Evolutionary conservation across 1,140 invertebrate species (phyloP).

Genomic region (Acromyrmex echinatior): DNA sequence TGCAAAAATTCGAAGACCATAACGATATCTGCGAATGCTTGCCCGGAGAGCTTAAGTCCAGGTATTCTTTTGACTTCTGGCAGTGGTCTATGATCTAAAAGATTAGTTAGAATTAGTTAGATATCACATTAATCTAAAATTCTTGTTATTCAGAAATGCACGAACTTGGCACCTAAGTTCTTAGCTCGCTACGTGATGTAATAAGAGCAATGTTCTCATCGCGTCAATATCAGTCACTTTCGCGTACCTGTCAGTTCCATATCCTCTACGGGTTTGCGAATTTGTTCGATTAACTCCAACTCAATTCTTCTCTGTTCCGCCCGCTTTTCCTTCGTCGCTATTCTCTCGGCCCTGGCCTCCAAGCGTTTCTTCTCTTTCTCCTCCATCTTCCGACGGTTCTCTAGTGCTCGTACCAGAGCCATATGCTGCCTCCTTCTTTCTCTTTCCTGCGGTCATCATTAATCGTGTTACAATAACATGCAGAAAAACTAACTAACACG

Average conservation of each 20-base stretch:
- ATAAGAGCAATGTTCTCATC: background rate
- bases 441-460: slow-evolving; percentile 89
- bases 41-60: slow-evolving; percentile 93
- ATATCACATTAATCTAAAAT: background rate
- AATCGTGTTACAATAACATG: slow-evolving; percentile 17
- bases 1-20: slow-evolving; percentile 98
- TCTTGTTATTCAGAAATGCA: slow-evolving; percentile 1
- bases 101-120: slow-evolving; percentile 2
- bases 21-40: slow-evolving; percentile 95
- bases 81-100: slow-evolving; percentile 89
- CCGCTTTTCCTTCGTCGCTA: slow-evolving; percentile 93
- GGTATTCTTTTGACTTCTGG: slow-evolving; percentile 93
- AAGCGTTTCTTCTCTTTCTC: slow-evolving; percentile 95
- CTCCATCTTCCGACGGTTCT: slow-evolving; percentile 94
- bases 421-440: slow-evolving; percentile 97
- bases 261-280: slow-evolving; percentile 96
- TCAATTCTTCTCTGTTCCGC: slow-evolving; percentile 94
- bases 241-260: slow-evolving; percentile 90
- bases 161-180: background rate
- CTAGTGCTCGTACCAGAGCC: slow-evolving; percentile 94
- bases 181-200: background rate
- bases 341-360: slow-evolving; percentile 92
- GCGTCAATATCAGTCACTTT: slow-evolving; percentile 16
- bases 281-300: slow-evolving; percentile 93
- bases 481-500: background rate